A percentile compares a stretch with the other conserved stretches of the same genome.
Evolutionary conservation across 2,888 invertebrate genomes (phyloP).

Genomic region (Spilarctia lutea): DNA sequence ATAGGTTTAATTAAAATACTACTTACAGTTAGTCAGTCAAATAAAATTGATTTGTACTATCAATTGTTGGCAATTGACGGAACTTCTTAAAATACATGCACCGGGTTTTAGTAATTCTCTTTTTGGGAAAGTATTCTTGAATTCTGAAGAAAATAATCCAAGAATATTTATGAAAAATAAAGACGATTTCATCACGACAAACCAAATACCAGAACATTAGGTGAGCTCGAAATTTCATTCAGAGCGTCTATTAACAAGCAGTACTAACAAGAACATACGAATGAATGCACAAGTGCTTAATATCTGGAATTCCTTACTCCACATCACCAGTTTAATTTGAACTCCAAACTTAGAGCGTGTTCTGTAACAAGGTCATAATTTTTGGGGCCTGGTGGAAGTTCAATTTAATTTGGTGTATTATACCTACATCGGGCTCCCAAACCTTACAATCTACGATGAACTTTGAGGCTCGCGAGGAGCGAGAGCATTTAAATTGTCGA

Average conservation of each 20-base stretch:
- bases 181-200: no score
- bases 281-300: slow-evolving; percentile 76
- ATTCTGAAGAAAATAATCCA: no score
- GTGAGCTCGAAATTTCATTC: slow-evolving; percentile 72
- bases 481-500: slow-evolving; percentile 83
- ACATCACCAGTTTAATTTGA: slow-evolving; percentile 62
- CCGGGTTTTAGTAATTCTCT: no score
- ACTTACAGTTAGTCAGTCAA: no score
- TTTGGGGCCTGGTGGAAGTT: slow-evolving; percentile 47
- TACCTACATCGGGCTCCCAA: slow-evolving; percentile 68
- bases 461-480: slow-evolving; percentile 80
- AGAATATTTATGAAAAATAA: no score
- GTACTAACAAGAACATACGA: slow-evolving; percentile 77
- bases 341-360: slow-evolving; percentile 44
- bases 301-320: slow-evolving; percentile 78
- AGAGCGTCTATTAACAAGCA: slow-evolving; percentile 65
- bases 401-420: slow-evolving; percentile 62
- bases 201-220: slow-evolving; percentile 53
- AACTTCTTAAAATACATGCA: no score
- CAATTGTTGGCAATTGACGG: no score
- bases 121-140: no score
- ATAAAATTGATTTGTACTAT: neutral
- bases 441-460: slow-evolving; percentile 84
- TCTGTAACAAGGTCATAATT: slow-evolving; percentile 32
- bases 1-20: neutral